phyloP scores from a whole-genome alignment of 1,140 invertebrate species.

The Pteromalus puparum region DNA sequence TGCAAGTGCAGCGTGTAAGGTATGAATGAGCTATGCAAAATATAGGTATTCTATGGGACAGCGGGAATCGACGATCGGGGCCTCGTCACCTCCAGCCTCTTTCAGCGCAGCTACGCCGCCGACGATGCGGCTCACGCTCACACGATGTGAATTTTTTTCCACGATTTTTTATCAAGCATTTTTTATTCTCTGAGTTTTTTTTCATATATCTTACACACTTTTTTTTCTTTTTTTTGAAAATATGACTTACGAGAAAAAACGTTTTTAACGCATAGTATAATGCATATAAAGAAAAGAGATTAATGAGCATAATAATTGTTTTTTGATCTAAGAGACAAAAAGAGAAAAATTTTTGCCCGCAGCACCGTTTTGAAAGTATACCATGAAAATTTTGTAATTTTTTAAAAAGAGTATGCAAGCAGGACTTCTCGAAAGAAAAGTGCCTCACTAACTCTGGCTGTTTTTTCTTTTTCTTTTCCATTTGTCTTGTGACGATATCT shows the following conservation, averaged over 20 bases:
- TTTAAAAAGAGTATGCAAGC: background rate
- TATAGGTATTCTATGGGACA: conserved; percentile 64
- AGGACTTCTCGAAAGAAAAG: conserved; percentile 43
- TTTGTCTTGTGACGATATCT: conserved; percentile 69
- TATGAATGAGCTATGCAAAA: conserved; percentile 51
- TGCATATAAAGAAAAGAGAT: conserved; percentile 7
- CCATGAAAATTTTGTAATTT: background rate
- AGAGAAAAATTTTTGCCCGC: background rate
- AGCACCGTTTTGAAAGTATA: conserved; percentile 8
- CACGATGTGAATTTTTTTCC: conserved; percentile 48
- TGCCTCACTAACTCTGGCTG: conserved; percentile 77
- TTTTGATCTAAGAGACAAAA: background rate
- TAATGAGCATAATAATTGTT: background rate
- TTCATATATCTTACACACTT: too few species aligned
- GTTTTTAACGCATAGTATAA: conserved; percentile 16
- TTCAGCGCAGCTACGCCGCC: background rate
- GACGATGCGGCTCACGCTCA: conserved; percentile 53
- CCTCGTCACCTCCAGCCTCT: conserved; percentile 62
- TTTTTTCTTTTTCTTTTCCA: conserved; percentile 80
- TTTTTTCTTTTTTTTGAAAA: conserved; percentile 47
- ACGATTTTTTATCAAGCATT: conserved; percentile 11
- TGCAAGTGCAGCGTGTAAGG: too few species aligned
- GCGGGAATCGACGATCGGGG: conserved; percentile 58
- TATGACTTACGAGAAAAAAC: conserved; percentile 49
- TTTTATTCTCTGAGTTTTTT: background rate